Conservation (phyloP, 2,797 vertebrate genomes). For the Ctenopoma multispine region DNA sequence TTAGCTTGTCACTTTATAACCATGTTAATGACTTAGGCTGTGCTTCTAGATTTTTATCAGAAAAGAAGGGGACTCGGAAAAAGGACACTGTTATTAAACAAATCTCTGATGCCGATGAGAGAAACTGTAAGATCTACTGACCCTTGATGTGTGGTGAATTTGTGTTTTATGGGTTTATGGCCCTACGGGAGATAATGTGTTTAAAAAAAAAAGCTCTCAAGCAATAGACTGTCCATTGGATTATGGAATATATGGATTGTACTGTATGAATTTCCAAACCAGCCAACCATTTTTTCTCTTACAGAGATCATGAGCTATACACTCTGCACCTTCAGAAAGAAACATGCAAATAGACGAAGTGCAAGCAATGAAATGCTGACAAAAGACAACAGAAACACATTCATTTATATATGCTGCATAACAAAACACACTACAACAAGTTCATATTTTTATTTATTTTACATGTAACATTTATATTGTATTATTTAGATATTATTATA, state of each 20-base stretch:
- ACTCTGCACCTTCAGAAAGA: not conserved
- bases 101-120: not conserved
- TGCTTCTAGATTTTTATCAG: slow-evolving; percentile 11
- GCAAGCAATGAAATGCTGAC: not conserved
- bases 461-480: too few species aligned
- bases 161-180: not conserved
- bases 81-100: not conserved
- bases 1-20: slow-evolving; percentile 31
- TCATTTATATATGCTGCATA: not conserved
- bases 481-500: too few species aligned
- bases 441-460: too few species aligned
- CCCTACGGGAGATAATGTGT: not conserved
- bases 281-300: not conserved
- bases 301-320: not conserved
- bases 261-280: not conserved
- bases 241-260: not conserved
- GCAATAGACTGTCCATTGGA: not conserved
- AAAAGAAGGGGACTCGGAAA: not conserved
- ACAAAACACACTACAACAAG: too few species aligned
- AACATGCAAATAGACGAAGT: not conserved
- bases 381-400: not conserved
- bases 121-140: not conserved
- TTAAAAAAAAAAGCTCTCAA: not conserved
- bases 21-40: slow-evolving; percentile 26
- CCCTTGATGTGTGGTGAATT: not conserved